Evolutionary conservation across 2,113 vertebrate genomes (phyloP), one percentile per base, ranked within the genome.

Genomic region (Prionailurus viverrinus): DNA sequence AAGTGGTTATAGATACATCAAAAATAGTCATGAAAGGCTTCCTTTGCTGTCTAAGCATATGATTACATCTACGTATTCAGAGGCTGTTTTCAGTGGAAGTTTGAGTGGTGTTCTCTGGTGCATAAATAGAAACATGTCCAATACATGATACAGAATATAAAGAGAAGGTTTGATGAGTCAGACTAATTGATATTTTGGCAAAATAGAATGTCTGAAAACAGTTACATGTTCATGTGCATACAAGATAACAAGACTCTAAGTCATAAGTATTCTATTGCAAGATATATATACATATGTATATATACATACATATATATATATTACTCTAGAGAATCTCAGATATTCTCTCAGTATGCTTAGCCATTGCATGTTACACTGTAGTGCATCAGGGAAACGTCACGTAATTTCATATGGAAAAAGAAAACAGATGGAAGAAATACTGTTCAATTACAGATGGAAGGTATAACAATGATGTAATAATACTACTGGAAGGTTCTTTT

Each of bases 21-120:
- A 98, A 98, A 97, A 98, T 97, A 98, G 98, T 98, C 97, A 95
- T 96, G 97, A 98, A 81, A 89, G 93, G 82, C 97, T 98, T 98
- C 93, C 97, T 91, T 90, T 88, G 7, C 71, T 98, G 74, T 97
- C 91, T 97, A 27, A 95, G 96, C 90, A 0, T 63, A 31, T 95
- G 0, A 95, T 98, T 98, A 96, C 96, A 96, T 69, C 98, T 93
- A 91, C 8, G 81, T 97, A 97, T 97, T 97, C 98, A 98, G 93
- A 96, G 89, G 79, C 36, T 97, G 97, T 97, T 98, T 97, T 96
- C 96, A 51, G n/a, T 85, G 96, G 96, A 96, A 94, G 87, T 97
- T 91, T 0, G n/a, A 94, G 88, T 82, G 94, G 76, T 95, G n/a
- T 93, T 96, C 93, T 92, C 95, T 76, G 65, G 76, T 83, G 80